Evolutionary conservation across 2,113 vertebrate genomes (phyloP).

Genomic region (Anhinga anhinga): DNA sequence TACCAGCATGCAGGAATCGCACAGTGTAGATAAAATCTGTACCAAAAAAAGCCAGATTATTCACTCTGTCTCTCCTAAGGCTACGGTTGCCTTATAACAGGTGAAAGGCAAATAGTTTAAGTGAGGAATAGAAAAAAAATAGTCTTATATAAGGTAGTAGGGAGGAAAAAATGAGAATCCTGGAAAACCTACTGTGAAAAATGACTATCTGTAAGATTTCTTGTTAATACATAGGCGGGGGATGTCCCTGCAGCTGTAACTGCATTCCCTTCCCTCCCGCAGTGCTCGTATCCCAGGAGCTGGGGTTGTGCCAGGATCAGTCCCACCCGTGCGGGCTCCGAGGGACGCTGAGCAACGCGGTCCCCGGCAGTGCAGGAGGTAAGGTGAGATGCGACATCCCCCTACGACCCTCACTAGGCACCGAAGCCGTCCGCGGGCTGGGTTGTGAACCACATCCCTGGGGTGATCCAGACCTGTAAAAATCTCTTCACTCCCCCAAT

Average conservation of each 20-base stretch:
- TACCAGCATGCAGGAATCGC: not conserved
- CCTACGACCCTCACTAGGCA: accelerated
- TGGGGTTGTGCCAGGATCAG: not conserved
- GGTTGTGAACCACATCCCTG: not conserved
- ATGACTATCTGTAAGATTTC: not conserved
- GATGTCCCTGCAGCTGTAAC: not conserved
- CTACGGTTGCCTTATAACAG: not conserved
- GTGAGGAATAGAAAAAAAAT: not conserved
- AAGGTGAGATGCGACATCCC: not conserved
- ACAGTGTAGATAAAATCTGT: not conserved
- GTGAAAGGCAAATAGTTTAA: not conserved
- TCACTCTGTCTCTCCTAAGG: not conserved
- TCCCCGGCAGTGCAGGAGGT: not conserved
- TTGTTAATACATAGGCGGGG: not conserved
- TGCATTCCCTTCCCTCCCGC: not conserved
- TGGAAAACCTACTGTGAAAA: not conserved
- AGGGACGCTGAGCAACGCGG: not conserved
- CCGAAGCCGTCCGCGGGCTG: not conserved
- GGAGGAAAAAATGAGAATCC: not conserved
- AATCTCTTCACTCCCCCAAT: not conserved
- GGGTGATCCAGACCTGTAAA: not conserved
- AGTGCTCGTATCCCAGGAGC: accelerated
- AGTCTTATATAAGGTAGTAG: not conserved
- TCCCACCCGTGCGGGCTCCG: accelerated
- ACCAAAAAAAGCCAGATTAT: not conserved